These are phyloP conservation scores for Ormyrus pomaceus DNA, from an alignment of 2,888 invertebrate genomes.

Conservation along the genomic window DNA sequence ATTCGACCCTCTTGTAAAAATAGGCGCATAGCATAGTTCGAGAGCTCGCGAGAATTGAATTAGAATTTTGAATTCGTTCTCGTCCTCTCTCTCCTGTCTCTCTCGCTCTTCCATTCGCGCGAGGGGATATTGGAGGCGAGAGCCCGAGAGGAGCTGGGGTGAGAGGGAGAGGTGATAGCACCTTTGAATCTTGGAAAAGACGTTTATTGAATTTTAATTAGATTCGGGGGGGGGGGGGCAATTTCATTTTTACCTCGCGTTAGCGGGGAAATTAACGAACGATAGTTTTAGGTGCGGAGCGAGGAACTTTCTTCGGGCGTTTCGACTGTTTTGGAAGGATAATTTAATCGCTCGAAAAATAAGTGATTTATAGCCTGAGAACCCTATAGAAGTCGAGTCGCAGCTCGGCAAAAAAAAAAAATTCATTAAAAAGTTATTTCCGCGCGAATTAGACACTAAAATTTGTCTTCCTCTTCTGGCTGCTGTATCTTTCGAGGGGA, in stretches of 20 bases:
- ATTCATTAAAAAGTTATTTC: conserved; percentile 2
- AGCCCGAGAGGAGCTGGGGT: not conserved
- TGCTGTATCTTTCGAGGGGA: not conserved
- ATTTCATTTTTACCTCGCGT: too few species aligned
- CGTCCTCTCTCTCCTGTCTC: not conserved
- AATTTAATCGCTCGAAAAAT: not conserved
- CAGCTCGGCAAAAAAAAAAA: not conserved
- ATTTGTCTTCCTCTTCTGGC: conserved; percentile 1
- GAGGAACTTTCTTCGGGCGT: too few species aligned
- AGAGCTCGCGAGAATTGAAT: conserved; percentile 25
- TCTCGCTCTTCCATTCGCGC: too few species aligned
- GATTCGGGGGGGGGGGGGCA: too few species aligned
- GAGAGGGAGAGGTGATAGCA: not conserved
- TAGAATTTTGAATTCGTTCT: conserved; percentile 24
- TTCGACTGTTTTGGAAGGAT: not conserved
- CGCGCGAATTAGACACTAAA: conserved; percentile 3
- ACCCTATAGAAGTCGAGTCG: too few species aligned
- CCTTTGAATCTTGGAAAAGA: not conserved
- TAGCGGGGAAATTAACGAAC: too few species aligned
- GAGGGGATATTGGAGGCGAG: not conserved
- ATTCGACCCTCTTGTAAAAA: not conserved
- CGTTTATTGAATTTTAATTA: too few species aligned
- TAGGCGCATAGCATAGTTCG: conserved; percentile 8
- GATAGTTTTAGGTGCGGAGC: too few species aligned
- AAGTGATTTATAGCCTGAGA: too few species aligned